Percentiles rank a stretch among this genome's conserved stretches.
phyloP scores from a whole-genome alignment of 2,888 invertebrate species.

The Eupeodes latifasciatus region DNA sequence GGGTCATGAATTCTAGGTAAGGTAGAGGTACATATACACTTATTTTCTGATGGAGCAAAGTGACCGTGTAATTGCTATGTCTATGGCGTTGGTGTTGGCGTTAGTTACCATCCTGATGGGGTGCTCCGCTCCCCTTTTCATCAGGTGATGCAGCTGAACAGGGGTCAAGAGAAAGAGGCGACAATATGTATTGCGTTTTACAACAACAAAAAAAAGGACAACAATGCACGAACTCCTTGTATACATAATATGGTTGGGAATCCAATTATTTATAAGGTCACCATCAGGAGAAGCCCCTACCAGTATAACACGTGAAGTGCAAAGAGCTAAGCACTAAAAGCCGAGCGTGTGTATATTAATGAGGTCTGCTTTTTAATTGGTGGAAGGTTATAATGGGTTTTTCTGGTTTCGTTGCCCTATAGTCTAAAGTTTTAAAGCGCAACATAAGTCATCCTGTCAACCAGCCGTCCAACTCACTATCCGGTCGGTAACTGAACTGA shows the following conservation, averaged over 20 bases:
- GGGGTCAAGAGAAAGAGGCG: constrained; percentile 31
- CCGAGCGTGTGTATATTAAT: constrained; percentile 41
- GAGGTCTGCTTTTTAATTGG: constrained; percentile 55
- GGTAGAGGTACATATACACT: neutral
- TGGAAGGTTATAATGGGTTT: constrained; percentile 58
- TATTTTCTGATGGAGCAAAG: constrained; percentile 46
- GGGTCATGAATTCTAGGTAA: constrained; percentile 51
- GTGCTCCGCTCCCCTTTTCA: neutral
- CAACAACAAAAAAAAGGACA: constrained; percentile 12
- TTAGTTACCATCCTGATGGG: neutral
- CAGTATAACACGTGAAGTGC: neutral
- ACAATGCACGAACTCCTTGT: neutral
- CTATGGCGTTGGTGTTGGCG: constrained; percentile 10
- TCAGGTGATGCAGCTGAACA: constrained; percentile 1
- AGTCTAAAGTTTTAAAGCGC: constrained; percentile 15
- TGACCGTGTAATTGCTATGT: constrained; percentile 64
- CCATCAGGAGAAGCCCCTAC: neutral
- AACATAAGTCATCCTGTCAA: constrained; percentile 51
- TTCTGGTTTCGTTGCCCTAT: constrained; percentile 35
- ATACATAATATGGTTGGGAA: constrained; percentile 30
- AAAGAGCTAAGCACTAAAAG: constrained; percentile 5
- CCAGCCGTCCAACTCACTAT: constrained; percentile 16
- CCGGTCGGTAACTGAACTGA: too few species aligned
- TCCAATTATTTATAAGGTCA: constrained; percentile 69
- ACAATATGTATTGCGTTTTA: constrained; percentile 36